Evolutionary conservation across 2,888 invertebrate genomes (phyloP).

Genomic region (Dorcus parallelipipedus): DNA sequence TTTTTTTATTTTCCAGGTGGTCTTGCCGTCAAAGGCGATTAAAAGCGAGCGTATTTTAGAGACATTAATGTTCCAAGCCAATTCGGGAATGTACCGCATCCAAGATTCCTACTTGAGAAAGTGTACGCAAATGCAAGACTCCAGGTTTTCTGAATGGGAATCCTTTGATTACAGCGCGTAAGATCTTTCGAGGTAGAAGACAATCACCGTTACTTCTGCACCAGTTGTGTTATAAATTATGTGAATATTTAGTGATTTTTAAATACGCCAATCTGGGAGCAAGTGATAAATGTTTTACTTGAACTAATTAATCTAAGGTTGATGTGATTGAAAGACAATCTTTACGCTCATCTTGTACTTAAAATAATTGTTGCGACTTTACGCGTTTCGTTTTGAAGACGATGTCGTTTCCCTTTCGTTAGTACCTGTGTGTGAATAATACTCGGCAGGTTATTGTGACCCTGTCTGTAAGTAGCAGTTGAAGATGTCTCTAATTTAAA

Average conservation of each 20-base stretch:
- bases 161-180: slow-evolving; percentile 66
- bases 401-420: slow-evolving; percentile 16
- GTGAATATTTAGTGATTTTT: slow-evolving; percentile 20
- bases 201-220: slow-evolving; percentile 18
- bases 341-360: slow-evolving; percentile 5
- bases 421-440: slow-evolving; percentile 38
- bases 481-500: too few species aligned
- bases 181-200: slow-evolving; percentile 19
- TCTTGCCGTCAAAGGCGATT: slow-evolving; percentile 88
- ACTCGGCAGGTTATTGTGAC: slow-evolving; percentile 38
- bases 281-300: slow-evolving; percentile 37
- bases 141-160: slow-evolving; percentile 77
- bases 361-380: slow-evolving; percentile 5
- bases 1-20: slow-evolving; percentile 57
- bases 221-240: slow-evolving; percentile 23
- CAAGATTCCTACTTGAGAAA: slow-evolving; percentile 85
- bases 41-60: slow-evolving; percentile 89
- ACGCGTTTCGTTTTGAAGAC: background rate
- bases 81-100: slow-evolving; percentile 88
- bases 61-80: slow-evolving; percentile 90
- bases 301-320: slow-evolving; percentile 19
- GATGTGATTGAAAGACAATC: slow-evolving; percentile 42
- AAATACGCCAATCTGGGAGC: slow-evolving; percentile 33
- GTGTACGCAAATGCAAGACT: slow-evolving; percentile 87
- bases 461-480: too few species aligned